Evolutionary conservation across 2,888 invertebrate species (phyloP).

Genomic region (Clistopyga incitator): DNA sequence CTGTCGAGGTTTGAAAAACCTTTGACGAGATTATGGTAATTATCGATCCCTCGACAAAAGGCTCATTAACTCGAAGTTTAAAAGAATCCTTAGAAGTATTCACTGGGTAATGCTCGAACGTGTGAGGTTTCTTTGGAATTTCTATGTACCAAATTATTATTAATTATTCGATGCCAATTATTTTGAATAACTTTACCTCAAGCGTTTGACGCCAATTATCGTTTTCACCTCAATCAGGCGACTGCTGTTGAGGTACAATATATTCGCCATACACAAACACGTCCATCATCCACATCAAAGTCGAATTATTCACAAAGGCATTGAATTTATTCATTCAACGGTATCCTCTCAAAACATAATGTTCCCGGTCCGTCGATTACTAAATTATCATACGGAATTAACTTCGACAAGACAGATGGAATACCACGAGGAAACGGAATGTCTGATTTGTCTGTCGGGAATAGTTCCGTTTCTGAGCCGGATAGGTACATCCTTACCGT

Average conservation of each 20-base stretch:
- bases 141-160: no score
- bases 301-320: not conserved
- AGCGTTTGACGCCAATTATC: no score
- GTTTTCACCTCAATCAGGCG: no score
- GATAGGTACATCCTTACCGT: constrained; percentile 35
- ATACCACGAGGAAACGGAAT: not conserved
- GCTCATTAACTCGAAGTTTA: not conserved
- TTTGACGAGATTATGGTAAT: not conserved
- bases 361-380: not conserved
- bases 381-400: not conserved
- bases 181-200: no score
- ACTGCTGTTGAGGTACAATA: no score
- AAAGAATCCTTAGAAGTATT: no score
- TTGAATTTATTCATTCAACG: not conserved
- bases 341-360: not conserved
- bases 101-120: no score
- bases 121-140: no score
- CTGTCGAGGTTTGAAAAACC: not conserved
- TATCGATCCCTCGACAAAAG: not conserved
- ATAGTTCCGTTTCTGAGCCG: not conserved
- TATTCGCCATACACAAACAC: no score
- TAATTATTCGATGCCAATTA: no score
- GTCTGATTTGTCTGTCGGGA: constrained; percentile 16
- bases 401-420: constrained; percentile 1
- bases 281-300: not conserved